phyloP scores from a whole-genome alignment of 2,797 vertebrate genomes.

The Poecilia wingei region DNA sequence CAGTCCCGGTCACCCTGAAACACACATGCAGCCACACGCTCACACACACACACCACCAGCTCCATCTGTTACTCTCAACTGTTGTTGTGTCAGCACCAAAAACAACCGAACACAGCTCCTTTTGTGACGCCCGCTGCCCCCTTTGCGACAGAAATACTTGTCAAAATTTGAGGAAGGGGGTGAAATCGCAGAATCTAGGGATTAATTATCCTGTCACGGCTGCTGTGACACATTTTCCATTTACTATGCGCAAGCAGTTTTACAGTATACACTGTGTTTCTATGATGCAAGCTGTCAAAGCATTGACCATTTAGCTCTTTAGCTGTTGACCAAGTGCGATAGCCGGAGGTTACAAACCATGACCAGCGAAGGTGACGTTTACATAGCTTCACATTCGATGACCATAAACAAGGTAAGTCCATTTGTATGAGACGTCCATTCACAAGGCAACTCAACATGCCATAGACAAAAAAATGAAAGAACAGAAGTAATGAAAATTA shows the following conservation, averaged over 20 bases:
- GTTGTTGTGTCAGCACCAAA: slow-evolving; percentile 73
- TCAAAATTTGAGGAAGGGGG: slow-evolving; percentile 58
- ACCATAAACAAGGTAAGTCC: not conserved
- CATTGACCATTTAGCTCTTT: slow-evolving; percentile 32
- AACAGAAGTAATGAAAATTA: not conserved
- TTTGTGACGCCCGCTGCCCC: slow-evolving; percentile 36
- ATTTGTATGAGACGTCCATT: not conserved
- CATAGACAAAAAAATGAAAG: not conserved
- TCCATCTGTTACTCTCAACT: slow-evolving; percentile 71
- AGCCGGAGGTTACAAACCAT: not conserved
- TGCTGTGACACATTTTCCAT: slow-evolving; percentile 48
- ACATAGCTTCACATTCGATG: not conserved
- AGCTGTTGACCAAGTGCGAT: slow-evolving; percentile 34
- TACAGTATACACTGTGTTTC: slow-evolving; percentile 39
- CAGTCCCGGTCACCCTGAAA: slow-evolving; percentile 51
- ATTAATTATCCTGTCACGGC: slow-evolving; percentile 68
- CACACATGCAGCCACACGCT: slow-evolving; percentile 25
- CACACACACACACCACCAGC: slow-evolving; percentile 30
- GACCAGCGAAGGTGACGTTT: not conserved
- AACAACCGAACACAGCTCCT: slow-evolving; percentile 64
- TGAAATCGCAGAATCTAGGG: slow-evolving; percentile 51
- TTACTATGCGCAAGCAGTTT: slow-evolving; percentile 46
- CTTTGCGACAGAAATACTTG: slow-evolving; percentile 58
- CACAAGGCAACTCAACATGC: not conserved
- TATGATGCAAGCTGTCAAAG: slow-evolving; percentile 55